Percentiles rank a stretch among this genome's conserved stretches.
Evolutionary conservation across 1,140 invertebrate genomes (phyloP).

Genomic region (Cyclargus thomasi): DNA sequence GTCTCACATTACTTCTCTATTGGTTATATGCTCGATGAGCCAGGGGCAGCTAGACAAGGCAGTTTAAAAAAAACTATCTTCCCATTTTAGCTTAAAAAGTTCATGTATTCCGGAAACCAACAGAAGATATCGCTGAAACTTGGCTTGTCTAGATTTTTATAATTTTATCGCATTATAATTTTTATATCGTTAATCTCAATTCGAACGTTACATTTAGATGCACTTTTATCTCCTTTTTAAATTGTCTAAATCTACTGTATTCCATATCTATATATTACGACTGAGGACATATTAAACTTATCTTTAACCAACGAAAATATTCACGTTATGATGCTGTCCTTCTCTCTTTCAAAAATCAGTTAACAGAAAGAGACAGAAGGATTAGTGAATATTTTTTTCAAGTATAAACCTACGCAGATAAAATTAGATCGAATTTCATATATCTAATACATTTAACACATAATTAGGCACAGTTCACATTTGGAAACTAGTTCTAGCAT

Average conservation of each 20-base stretch:
- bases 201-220: background rate
- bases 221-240: background rate
- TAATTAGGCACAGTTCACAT: conserved; percentile 65
- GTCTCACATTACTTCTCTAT: no score
- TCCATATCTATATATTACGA: background rate
- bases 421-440: background rate
- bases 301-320: no score
- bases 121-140: background rate
- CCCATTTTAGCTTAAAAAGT: no score
- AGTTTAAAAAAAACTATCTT: no score
- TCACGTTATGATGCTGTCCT: no score
- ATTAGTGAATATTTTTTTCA: conserved; percentile 20
- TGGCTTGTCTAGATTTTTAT: background rate
- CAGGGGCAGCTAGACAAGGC: no score
- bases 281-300: background rate
- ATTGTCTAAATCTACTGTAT: background rate
- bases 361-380: background rate
- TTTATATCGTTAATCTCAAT: background rate
- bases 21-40: no score
- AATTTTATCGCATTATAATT: background rate
- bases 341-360: background rate
- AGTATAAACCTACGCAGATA: background rate
- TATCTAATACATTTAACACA: conserved; percentile 6
- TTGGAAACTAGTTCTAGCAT: conserved; percentile 62
- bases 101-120: no score